Evolutionary conservation across 2,797 vertebrate species (phyloP), one percentile per base, ranked within the genome.

Genomic region (Lepidocolaptes lacrymiger): DNA sequence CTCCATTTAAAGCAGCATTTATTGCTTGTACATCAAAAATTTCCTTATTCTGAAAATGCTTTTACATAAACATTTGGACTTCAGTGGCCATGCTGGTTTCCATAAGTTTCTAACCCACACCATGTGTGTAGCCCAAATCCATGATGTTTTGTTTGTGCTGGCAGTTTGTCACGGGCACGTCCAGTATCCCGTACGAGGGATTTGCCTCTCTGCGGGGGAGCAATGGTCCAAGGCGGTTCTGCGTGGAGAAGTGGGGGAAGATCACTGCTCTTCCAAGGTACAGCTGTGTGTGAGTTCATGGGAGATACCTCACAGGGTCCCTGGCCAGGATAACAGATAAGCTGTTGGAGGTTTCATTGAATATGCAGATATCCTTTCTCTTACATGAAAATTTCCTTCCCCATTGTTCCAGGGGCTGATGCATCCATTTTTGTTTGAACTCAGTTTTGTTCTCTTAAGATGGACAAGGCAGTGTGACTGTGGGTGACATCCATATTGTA

Each of bases 241-340:
- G 99, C 37, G 99, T 99, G 82, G 99, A 99, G 96, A 99, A 99
- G 97, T 99, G 99, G 99, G 99, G 99, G 10, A 99, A 99, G 97
- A 98, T 99, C 96, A 99, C 99, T 9, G 98, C 99, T 39, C 98
- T 99, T 87, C 99, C 99, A 96, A 99, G 99, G 99, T 99, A 98
- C 88, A 48, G 34, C 62, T 34, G 8, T 30, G 56, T 16, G 32
- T 74, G 6, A 36, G 13, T 48, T 37, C 1, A 3, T 51, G 43
- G 24, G 66, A 69, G 54, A 13, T 64, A 41, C 34, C 62, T 41
- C 18, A 19, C 36, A 7, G 7, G 19, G 24, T 16, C 76, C 14
- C 15, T 44, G 34, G 55, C 58, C 5, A 2, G 41, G 26, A 16
- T 37, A 26, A 14, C 43, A 63, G 14, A 72, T 17, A 34, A 62